phyloP scores from a whole-genome alignment of 2,888 invertebrate genomes.

The Chrysopilus asiliformis region DNA sequence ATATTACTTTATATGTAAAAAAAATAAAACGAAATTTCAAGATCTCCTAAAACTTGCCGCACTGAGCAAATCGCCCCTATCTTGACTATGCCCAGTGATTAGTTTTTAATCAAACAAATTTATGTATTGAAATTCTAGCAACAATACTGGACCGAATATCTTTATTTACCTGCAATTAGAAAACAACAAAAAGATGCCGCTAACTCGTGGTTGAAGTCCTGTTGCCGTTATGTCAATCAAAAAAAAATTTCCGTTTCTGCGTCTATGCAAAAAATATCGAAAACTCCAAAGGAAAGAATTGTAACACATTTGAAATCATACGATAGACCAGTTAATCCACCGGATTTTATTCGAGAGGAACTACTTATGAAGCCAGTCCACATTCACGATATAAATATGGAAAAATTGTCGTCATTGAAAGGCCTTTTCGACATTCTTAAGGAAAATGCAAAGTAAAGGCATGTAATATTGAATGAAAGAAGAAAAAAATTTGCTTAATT shows the following conservation, averaged over 20 bases:
- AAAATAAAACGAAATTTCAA: no score
- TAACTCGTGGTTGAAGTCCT: slow-evolving; percentile 42
- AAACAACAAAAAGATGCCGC: slow-evolving; percentile 39
- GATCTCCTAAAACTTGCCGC: no score
- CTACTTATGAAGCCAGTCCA: slow-evolving; percentile 26
- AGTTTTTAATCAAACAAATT: no score
- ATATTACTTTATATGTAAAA: no score
- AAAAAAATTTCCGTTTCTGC: not conserved
- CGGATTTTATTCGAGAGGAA: slow-evolving; percentile 37
- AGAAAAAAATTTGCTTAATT: not conserved
- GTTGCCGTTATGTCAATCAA: slow-evolving; percentile 34
- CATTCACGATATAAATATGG: slow-evolving; percentile 19
- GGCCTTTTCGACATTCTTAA: slow-evolving; percentile 33
- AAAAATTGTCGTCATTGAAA: slow-evolving; percentile 25
- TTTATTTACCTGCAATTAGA: slow-evolving; percentile 44
- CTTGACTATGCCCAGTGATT: no score
- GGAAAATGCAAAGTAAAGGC: slow-evolving; percentile 37
- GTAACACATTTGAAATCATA: slow-evolving; percentile 47
- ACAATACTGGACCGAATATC: slow-evolving; percentile 53
- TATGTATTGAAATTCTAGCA: no score
- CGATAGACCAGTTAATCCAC: slow-evolving; percentile 46
- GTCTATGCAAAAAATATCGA: slow-evolving; percentile 17
- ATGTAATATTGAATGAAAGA: not conserved
- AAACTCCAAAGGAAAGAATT: slow-evolving; percentile 42
- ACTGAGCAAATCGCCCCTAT: no score